Conservation (phyloP, 92 coral and sea anemone genomes). For the Ricordea florida region DNA sequence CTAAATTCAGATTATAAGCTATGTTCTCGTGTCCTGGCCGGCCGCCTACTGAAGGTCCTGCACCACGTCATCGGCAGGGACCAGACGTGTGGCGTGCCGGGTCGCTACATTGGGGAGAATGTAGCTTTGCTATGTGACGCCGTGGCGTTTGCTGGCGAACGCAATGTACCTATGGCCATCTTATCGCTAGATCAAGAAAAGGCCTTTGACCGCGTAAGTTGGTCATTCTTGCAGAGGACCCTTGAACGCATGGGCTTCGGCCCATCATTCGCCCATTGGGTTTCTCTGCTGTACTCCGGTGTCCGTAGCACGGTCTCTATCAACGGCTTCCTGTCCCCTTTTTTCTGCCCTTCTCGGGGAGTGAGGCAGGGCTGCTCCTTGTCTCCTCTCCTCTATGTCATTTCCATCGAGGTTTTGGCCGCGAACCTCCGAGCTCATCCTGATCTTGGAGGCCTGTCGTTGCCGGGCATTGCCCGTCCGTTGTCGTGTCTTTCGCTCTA, state of each 20-base stretch:
- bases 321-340: background rate
- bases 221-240: no score
- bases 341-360: background rate
- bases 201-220: no score
- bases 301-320: background rate
- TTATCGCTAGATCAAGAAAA: background rate
- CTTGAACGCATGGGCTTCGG: no score
- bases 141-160: no score
- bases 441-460: background rate
- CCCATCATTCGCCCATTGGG: background rate
- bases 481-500: background rate
- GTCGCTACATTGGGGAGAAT: background rate
- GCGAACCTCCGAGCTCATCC: background rate
- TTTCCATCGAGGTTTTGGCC: background rate
- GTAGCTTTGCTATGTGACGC: background rate
- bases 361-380: background rate
- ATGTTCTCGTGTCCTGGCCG: background rate
- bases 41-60: background rate
- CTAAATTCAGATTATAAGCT: conserved; percentile 34
- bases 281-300: background rate
- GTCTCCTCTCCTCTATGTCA: background rate
- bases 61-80: background rate
- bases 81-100: conserved; percentile 40
- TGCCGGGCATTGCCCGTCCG: background rate
- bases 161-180: no score